Percentiles rank a stretch among this genome's conserved stretches.
Evolutionary conservation across 2,113 vertebrate species (phyloP).

Genomic region (Melanerpes aurifrons): DNA sequence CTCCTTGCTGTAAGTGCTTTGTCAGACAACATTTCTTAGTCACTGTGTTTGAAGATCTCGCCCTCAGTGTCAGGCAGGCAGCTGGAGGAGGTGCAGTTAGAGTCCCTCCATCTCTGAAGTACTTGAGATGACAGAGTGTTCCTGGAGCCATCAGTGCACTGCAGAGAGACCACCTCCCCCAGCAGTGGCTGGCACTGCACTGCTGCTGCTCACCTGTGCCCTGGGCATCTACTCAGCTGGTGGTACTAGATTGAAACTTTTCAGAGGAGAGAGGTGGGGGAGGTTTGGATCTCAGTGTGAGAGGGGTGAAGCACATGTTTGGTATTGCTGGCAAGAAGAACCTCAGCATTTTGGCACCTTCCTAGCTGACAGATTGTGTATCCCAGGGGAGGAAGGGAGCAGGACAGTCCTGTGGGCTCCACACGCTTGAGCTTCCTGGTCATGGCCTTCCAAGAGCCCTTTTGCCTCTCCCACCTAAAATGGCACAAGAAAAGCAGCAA

Average conservation of each 20-base stretch:
- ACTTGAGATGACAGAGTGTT: not conserved
- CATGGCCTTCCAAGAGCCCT: not conserved
- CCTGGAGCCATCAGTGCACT: not conserved
- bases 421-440: not conserved
- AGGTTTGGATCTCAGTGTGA: not conserved
- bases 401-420: not conserved
- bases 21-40: conserved; percentile 27
- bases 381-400: not conserved
- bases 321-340: not conserved
- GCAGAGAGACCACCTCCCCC: accelerated
- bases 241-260: not conserved
- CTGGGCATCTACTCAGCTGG: not conserved
- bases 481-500: not conserved
- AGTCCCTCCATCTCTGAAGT: not conserved
- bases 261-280: not conserved
- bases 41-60: not conserved
- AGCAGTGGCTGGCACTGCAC: not conserved
- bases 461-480: not conserved
- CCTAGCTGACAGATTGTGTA: not conserved
- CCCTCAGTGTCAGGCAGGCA: not conserved
- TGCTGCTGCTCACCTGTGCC: not conserved
- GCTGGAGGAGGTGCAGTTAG: not conserved
- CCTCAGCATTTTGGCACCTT: not conserved
- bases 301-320: not conserved
- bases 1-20: conserved; percentile 18